Base-by-base conservation (phyloP, 2,797 vertebrate species). In the Anabacerthia variegaticeps region DNA sequence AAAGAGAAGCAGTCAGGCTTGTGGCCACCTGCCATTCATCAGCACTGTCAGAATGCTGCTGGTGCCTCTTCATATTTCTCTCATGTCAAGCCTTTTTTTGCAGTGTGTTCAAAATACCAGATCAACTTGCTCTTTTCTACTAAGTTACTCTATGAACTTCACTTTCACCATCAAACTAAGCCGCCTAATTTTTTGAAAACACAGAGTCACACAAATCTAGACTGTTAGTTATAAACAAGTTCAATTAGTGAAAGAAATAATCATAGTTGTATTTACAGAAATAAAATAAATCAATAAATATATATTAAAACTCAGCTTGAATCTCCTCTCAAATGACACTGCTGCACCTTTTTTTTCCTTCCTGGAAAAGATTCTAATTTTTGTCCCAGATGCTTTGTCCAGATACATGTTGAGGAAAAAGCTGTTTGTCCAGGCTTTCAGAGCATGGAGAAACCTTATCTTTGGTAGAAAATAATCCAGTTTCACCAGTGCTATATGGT, bases 21-120 rank as follows among this genome's bases (percentile, higher is more conserved):
- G 59, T 75, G 80, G 74, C 77, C 85, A 90, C 84, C 95, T 84
- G 88, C 65, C 94, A 86, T 94, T 92, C 74, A 74, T 72, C 95
- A 93, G 51, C n/a, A 1, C 23, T 74, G 75, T 59, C 91, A 91
- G 62, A 88, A 44, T 32, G 19, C 5, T 55, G 78, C 80, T 69
- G 65, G 36, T 79, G 55, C 61, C 68, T 74, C 85, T 74, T 90
- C 68, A 17, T 43, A 46, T 79, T 95, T 88, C 52, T 59, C 87
- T 66, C 74, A 12, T 32, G 69, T 30, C 18, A 10, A 91, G 80
- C 36, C 48, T 65, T 86, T 55, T 89, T 69, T 36, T 51, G 56
- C 75, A 36, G 59, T 49, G 13, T 84, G 78, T 72, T 94, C 77
- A 89, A 84, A 95, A 77, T 46, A 89, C 79, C 56, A 74, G 87